Base-by-base conservation (phyloP, 2,888 invertebrate species). In the Biston betularia region DNA sequence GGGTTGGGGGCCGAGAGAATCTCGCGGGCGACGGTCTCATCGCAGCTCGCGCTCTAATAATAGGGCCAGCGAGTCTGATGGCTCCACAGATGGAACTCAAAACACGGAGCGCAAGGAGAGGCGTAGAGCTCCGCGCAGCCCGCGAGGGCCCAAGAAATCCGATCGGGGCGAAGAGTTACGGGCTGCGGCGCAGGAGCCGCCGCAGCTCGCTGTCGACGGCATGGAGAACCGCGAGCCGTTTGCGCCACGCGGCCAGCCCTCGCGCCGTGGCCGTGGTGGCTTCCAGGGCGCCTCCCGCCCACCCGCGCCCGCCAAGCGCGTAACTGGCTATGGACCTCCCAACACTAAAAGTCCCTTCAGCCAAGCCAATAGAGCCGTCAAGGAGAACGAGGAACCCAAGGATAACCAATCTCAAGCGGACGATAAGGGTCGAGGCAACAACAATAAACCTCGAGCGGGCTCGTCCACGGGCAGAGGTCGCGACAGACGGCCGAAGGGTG, bases 231-330 rank as follows among this genome's bases (percentile, higher is more conserved):
- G 95, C 65, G 97, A 97, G 79, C 97, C 96, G 55, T 98, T 98
- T 88, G 96, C 97, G 0, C 98, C 98, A 0, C 95, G 97, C 33
- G 98, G 98, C 0, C 98, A 98, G 86, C 98, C 98, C 0, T 98
- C 98, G 0, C 94, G 98, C 58, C 96, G 98, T 65, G 98, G 98
- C 6, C 94, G 98, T 69, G 97, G 97, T 14, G 93, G 93, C 38
- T 93, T 92, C 75, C 92, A 92, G 72, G 93, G 93, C 33, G 79
- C 89, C 1, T 74, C 86, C 2, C 85, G 93, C n/a, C 92, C 91
- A 9, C 92, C 92, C n/a, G 92, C 93, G 34, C 89, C 94, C 7
- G 91, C 94, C 33, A 95, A 96, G 65, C 93, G 96, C 73, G 95
- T 96, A 66, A 95, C 97, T 73, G 96, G 96, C 6, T 97, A 97